phyloP scores from a whole-genome alignment of 2,797 vertebrate species.

The Gouania willdenowi region DNA sequence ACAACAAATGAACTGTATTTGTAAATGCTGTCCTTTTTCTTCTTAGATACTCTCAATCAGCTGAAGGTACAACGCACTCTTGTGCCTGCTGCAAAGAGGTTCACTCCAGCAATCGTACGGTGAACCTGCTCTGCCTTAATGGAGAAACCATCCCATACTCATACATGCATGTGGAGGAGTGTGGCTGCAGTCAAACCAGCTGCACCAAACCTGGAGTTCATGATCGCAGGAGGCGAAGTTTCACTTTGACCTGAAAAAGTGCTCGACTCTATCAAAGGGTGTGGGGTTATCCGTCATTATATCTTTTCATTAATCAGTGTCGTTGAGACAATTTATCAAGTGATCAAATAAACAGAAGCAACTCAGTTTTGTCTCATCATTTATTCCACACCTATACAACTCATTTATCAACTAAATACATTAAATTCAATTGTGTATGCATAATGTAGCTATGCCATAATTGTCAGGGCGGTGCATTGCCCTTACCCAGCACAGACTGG shows the following conservation, averaged over 20 bases:
- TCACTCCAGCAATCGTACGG: conserved; percentile 49
- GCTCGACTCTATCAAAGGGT: background rate
- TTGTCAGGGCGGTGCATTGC: no score
- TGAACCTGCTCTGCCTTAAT: conserved; percentile 71
- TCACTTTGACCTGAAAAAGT: conserved; percentile 28
- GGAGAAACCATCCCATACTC: conserved; percentile 58
- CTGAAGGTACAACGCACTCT: conserved; percentile 68
- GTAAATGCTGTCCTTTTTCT: background rate
- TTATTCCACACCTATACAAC: no score
- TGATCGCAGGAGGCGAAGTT: conserved; percentile 42
- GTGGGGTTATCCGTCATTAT: conserved; percentile 1
- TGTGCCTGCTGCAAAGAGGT: conserved; percentile 87
- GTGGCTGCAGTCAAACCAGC: conserved; percentile 50
- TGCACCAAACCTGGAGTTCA: conserved; percentile 30
- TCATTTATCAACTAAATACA: no score
- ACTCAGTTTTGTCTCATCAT: background rate
- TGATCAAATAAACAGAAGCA: conserved; percentile 46
- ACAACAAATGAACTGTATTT: no score
- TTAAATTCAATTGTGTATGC: no score
- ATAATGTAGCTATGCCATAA: no score
- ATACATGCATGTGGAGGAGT: conserved; percentile 71
- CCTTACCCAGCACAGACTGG: no score
- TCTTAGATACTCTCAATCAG: conserved; percentile 72
- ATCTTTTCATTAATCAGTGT: no score
- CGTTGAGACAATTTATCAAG: conserved; percentile 3